Evolutionary conservation across 2,113 vertebrate genomes (phyloP), one percentile per base, ranked within the genome.

Genomic region (Corythoichthys haematopterus): DNA sequence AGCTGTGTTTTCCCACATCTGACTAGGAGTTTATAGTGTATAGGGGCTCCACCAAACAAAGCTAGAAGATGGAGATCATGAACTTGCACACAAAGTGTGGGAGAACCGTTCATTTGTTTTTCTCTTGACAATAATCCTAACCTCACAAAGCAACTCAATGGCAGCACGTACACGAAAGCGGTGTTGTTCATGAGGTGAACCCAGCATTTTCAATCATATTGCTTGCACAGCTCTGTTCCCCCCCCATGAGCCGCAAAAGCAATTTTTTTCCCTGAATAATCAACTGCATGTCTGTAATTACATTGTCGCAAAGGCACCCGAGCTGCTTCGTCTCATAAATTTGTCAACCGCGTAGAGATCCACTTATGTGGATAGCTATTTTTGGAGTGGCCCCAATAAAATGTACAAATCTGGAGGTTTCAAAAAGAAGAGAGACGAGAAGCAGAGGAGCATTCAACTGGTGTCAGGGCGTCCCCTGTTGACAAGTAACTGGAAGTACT

Each of bases 1-100:
- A 87, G 88, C 84, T 87, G 84, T 88, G 87, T 88, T 88, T 88
- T 87, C 77, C 78, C 76, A 84, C 81, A 84, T 74, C 77, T 75
- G 84, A 86, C 88, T 83, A 76, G 52, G 69, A 79, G 80, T 88
- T 89, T 86, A 88, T 75, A 78, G 76, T 52, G 69, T 43, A 43
- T 43, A 7, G 40, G 40, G 40, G 6, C 85, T 83, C 84, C 60
- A 72, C 83, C 75, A 81, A 87, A 82, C 84, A 86, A 79, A 64
- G 71, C 76, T 77, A 11, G 28, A 55, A 11, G 20, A 7, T 28
- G 20, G 6, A 55, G 40, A 43, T 43, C 40, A 7, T 43, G 20
- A 28, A 28, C 20, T 28, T 28, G 20, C 20, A 28, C 20, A 28
- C 20, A 28, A 28, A 28, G 40, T 43, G 40, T 8, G 9, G 40